Evolutionary conservation across 2,797 vertebrate genomes (phyloP).

Genomic region (Heteromormyrus szaboi): DNA sequence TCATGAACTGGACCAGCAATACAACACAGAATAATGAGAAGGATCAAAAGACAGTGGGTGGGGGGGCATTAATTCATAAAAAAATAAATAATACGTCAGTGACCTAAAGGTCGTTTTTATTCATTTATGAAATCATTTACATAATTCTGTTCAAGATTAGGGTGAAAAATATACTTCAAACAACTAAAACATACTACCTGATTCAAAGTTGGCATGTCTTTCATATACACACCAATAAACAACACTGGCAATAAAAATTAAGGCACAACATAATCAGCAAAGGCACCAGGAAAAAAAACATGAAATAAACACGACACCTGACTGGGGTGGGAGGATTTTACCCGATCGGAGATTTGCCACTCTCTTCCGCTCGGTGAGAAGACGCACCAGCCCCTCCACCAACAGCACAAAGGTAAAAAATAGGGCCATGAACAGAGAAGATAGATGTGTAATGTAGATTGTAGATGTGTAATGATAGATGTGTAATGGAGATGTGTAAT

Average conservation of each 20-base stretch:
- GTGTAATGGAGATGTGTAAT: too few relatives aligned
- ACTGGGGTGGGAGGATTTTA: neutral
- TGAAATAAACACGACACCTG: neutral
- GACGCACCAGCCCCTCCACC: neutral
- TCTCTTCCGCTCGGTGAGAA: neutral
- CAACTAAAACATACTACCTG: neutral
- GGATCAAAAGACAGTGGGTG: neutral
- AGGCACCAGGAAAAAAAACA: slow-evolving; percentile 7
- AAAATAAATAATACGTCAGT: neutral
- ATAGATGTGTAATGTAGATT: neutral
- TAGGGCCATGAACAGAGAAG: neutral
- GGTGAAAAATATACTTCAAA: neutral
- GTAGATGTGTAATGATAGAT: too few relatives aligned
- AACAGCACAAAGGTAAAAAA: neutral
- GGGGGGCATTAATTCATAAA: neutral
- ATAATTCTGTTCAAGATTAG: slow-evolving; percentile 11
- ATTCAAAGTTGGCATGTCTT: slow-evolving; percentile 1
- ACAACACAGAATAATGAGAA: neutral
- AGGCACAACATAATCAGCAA: slow-evolving; percentile 15
- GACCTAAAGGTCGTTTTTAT: neutral
- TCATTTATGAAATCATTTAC: slow-evolving; percentile 5
- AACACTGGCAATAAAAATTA: slow-evolving; percentile 9
- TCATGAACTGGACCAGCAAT: neutral
- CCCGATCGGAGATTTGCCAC: neutral
- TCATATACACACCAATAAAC: neutral